Base-by-base conservation (phyloP, 2,797 vertebrate species). In the Megalops cyprinoides region DNA sequence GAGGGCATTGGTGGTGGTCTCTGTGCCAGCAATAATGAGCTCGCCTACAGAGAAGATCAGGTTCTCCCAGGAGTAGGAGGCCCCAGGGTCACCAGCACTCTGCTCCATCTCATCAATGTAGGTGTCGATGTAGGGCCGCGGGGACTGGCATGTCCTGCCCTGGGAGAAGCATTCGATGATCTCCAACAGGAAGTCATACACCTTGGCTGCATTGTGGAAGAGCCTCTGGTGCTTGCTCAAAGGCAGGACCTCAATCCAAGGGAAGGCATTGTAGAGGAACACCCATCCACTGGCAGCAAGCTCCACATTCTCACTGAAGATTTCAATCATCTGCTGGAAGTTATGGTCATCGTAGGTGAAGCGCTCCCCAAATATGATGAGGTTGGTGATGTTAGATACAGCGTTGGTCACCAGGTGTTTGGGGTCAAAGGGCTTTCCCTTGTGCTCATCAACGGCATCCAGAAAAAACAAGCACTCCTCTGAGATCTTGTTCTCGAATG, bases 301-400 rank as follows among this genome's bases (percentile, higher is more conserved):
- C 90, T 99, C 98, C 88, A 99, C 94, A 1, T 99, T 99, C 91
- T 99, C 96, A 78, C 98, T 99, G 90, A 99, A 99, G 84, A 99
- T 92, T 87, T 98, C 96, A 23, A 99, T 98, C 98, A 99, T 99
- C 91, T 97, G 97, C 91, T 98, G 97, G 90, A 99, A 99, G 87
- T 98, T 96, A 53, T 89, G 87, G 87, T 99, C 97, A 83, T 99
- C 96, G 0, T 99, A 99, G 1, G 96, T 94, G 85, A 99, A 99
- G 44, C 98, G 96, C 86, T 97, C 95, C 79, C 98, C 98, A 78
- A 99, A 99, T 88, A 99, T 92, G 83, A 99, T 95, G 83, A 97
- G 87, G 88, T 99, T 99, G 90, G 97, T 97, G 91, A 99, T 95
- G 90, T 99, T 99, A 91, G 98, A 99, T 79, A 99, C 97, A 0